Percentiles rank a stretch among this genome's conserved stretches.
phyloP scores from a whole-genome alignment of 2,888 invertebrate species.

The Rhagophthalmus giganteus region DNA sequence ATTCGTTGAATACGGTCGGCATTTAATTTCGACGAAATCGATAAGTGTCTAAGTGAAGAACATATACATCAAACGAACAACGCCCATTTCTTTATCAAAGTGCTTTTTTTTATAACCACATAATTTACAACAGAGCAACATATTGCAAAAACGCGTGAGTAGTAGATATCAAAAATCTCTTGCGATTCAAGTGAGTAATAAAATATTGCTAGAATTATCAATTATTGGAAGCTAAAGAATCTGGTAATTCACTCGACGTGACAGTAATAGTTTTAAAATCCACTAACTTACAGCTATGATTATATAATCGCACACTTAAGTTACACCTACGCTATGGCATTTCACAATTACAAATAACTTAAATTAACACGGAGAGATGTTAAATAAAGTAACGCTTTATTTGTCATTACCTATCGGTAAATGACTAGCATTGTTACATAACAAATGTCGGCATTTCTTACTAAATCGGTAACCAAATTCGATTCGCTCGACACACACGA shows the following conservation, averaged over 20 bases:
- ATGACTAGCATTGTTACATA: conserved; percentile 20
- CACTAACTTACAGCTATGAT: conserved; percentile 29
- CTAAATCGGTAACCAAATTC: conserved; percentile 22
- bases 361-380: conserved; percentile 3
- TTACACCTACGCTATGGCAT: conserved; percentile 50
- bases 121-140: conserved; percentile 13
- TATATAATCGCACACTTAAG: conserved; percentile 48
- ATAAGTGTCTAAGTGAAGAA: no score
- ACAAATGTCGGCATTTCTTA: conserved; percentile 13
- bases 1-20: no score
- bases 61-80: no score
- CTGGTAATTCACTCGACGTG: conserved; percentile 18
- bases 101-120: no score
- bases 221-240: conserved; percentile 31
- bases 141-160: conserved; percentile 13
- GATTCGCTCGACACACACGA: conserved; percentile 7
- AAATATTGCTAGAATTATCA: conserved; percentile 26
- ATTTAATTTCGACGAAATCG: no score
- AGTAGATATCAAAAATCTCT: conserved; percentile 6
- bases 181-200: conserved; percentile 23
- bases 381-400: conserved; percentile 7
- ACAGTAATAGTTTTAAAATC: conserved; percentile 24
- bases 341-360: conserved; percentile 48
- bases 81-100: no score
- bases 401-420: conserved; percentile 13